Percentiles rank a stretch among this genome's conserved stretches.
Conservation (phyloP, 2,113 vertebrate genomes). For the Grallaria varia region DNA sequence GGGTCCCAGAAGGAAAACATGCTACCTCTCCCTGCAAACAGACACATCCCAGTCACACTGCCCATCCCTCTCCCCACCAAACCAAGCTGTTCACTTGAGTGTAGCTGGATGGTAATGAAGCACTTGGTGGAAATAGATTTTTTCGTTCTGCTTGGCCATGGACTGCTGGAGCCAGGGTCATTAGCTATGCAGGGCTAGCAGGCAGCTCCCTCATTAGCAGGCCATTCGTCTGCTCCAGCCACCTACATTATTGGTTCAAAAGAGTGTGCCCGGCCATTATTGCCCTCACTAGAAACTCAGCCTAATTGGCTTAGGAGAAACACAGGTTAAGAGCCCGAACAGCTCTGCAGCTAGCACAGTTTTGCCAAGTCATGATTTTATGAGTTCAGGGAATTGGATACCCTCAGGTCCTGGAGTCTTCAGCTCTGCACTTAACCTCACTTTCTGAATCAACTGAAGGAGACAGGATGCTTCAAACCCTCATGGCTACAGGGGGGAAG, state of each 20-base stretch:
- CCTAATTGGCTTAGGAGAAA: constrained; percentile 39
- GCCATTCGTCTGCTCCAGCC: background rate
- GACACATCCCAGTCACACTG: background rate
- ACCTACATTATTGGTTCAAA: constrained; percentile 50
- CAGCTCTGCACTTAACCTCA: background rate
- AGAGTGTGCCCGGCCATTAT: constrained; percentile 30
- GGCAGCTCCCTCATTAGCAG: constrained; percentile 57
- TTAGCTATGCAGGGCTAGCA: constrained; percentile 48
- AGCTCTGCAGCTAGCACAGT: background rate
- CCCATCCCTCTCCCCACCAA: background rate
- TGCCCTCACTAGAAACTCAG: constrained; percentile 16
- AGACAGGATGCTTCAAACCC: background rate
- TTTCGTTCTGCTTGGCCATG: background rate
- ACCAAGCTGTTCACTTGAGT: background rate
- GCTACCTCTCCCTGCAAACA: background rate
- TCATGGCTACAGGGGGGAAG: background rate
- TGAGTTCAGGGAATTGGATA: background rate
- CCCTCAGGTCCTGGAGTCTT: background rate
- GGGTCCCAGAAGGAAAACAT: accelerated
- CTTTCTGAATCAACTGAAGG: background rate
- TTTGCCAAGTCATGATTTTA: constrained; percentile 49
- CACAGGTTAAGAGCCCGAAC: constrained; percentile 28
- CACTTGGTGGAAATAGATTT: background rate
- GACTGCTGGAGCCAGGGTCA: background rate
- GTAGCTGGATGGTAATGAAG: background rate